A percentile compares a stretch with the other conserved stretches of the same genome.
phyloP scores from a whole-genome alignment of 2,113 vertebrate genomes.

The Eupsittula cactorum region DNA sequence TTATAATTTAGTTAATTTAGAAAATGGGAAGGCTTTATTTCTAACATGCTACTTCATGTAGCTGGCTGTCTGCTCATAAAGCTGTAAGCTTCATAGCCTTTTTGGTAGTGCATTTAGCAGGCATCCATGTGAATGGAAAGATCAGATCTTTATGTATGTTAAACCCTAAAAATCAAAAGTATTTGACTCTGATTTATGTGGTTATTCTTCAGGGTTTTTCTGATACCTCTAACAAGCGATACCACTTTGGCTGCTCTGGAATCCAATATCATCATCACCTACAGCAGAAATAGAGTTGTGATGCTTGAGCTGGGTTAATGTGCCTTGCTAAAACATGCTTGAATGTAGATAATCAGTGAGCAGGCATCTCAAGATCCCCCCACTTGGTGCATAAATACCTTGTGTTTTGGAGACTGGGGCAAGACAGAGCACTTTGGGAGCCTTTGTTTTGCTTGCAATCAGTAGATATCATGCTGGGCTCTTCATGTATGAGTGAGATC shows the following conservation, averaged over 20 bases:
- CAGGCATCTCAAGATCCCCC: background rate
- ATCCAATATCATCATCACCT: rapidly evolving
- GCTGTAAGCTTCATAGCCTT: background rate
- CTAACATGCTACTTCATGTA: background rate
- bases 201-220: background rate
- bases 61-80: background rate
- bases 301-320: background rate
- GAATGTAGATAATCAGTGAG: background rate
- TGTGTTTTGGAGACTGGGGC: background rate
- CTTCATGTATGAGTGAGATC: background rate
- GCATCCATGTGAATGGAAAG: background rate
- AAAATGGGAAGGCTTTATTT: background rate
- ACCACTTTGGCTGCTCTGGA: background rate
- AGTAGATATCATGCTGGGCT: background rate
- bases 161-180: background rate
- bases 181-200: background rate
- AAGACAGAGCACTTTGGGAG: background rate
- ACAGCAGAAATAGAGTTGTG: background rate
- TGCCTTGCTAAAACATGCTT: background rate
- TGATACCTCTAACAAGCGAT: background rate
- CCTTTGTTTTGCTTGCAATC: background rate
- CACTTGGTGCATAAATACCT: background rate
- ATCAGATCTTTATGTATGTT: background rate
- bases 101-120: background rate
- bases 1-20: background rate